phyloP scores from a whole-genome alignment of 2,797 vertebrate species.

The Zalophus californianus region DNA sequence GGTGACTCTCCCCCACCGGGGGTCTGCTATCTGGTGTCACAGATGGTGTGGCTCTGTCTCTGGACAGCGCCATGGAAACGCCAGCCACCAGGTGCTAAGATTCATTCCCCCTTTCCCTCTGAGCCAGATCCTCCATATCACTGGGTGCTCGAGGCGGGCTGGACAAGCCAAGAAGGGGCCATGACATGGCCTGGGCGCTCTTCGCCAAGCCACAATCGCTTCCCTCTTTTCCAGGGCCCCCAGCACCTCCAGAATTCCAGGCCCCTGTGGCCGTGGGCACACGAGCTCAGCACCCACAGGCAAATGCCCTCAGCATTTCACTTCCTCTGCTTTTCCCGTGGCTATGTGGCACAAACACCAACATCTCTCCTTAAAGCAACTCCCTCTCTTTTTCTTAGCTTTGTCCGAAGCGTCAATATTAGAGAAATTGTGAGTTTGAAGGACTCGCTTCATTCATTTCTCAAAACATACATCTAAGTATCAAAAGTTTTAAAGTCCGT shows the following conservation, averaged over 20 bases:
- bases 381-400: neutral
- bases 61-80: constrained; percentile 85
- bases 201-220: neutral
- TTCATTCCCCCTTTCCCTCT: constrained; percentile 77
- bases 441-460: neutral
- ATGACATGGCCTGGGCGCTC: neutral
- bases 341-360: neutral
- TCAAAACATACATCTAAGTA: neutral
- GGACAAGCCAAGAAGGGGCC: neutral
- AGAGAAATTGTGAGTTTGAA: neutral
- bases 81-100: constrained; percentile 79
- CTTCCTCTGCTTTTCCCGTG: neutral
- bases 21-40: constrained; percentile 82
- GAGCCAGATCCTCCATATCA: constrained; percentile 70
- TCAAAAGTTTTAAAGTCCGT: neutral
- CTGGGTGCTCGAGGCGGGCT: neutral
- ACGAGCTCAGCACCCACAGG: neutral
- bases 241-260: neutral
- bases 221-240: neutral
- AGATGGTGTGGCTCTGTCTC: constrained; percentile 87
- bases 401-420: neutral
- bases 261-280: neutral
- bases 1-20: constrained; percentile 77
- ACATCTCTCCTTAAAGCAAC: neutral
- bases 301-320: neutral